A percentile compares a stretch with the other conserved stretches of the same genome.
Evolutionary conservation across 2,797 vertebrate genomes (phyloP).

Genomic region (Acipenser oxyrinchus): DNA sequence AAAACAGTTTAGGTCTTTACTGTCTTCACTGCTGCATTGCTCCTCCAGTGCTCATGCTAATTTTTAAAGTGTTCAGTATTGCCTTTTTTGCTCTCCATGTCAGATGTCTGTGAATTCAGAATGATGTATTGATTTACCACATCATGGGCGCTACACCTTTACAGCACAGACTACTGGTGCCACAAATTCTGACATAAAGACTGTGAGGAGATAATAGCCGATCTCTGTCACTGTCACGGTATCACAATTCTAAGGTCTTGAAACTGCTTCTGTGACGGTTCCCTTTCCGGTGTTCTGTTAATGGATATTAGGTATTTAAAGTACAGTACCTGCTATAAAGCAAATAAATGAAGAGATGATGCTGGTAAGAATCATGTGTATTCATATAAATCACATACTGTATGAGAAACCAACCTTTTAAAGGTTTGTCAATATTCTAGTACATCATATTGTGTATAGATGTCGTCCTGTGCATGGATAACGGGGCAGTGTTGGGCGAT

Average conservation of each 20-base stretch:
- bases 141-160: conserved; percentile 12
- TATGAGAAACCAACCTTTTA: no score
- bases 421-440: no score
- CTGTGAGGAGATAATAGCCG: conserved; percentile 16
- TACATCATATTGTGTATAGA: no score
- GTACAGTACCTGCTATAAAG: no score
- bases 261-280: background rate
- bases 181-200: conserved; percentile 18
- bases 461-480: no score
- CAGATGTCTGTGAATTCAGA: conserved; percentile 9
- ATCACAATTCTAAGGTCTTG: background rate
- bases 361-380: no score
- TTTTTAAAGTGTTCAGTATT: background rate
- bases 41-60: background rate
- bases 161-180: conserved; percentile 14
- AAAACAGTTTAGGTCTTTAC: background rate
- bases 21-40: background rate
- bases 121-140: conserved; percentile 16
- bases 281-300: background rate
- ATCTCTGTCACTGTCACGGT: conserved; percentile 18
- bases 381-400: no score
- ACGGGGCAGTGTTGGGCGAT: no score
- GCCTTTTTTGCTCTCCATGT: conserved; percentile 9
- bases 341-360: no score
- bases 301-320: background rate